A percentile compares a stretch with the other conserved stretches of the same genome.
Evolutionary conservation across 2,797 vertebrate genomes (phyloP).

Genomic region (Argentina silus): DNA sequence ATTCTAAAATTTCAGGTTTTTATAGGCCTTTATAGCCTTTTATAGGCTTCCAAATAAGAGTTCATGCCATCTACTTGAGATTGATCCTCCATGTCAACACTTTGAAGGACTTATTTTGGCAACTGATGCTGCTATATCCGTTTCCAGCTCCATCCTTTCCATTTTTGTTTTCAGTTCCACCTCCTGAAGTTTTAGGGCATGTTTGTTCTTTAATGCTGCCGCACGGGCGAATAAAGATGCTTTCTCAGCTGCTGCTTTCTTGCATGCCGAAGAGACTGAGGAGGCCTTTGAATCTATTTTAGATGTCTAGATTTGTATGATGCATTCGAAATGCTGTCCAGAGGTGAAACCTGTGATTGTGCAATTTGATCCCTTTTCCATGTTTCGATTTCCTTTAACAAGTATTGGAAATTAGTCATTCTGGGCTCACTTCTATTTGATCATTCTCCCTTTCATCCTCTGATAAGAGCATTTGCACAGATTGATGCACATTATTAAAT

Average conservation of each 20-base stretch:
- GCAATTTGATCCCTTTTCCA: slow-evolving; percentile 6
- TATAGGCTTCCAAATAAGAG: neutral
- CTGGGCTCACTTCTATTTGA: slow-evolving; percentile 14
- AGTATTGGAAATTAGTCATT: slow-evolving; percentile 7
- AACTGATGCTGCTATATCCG: neutral
- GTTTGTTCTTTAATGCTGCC: neutral
- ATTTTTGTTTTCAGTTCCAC: slow-evolving; percentile 6
- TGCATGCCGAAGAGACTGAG: neutral
- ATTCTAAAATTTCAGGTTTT: neutral
- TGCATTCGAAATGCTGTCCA: slow-evolving; percentile 10
- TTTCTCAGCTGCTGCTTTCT: neutral
- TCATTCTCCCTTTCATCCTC: slow-evolving; percentile 11
- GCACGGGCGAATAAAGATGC: neutral
- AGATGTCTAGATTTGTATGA: neutral
- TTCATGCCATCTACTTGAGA: slow-evolving; percentile 4
- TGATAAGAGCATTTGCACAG: slow-evolving; percentile 17
- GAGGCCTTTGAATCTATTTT: neutral
- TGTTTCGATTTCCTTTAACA: slow-evolving; percentile 7
- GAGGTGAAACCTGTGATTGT: neutral
- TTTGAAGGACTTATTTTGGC: slow-evolving; percentile 11
- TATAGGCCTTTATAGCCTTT: neutral
- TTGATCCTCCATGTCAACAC: neutral
- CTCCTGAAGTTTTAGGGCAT: neutral
- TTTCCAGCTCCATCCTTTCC: slow-evolving; percentile 12
- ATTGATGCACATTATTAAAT: neutral